Evolutionary conservation across 2,797 vertebrate species (phyloP), one percentile per base, ranked within the genome.

Genomic region (Eidolon dupreanum): DNA sequence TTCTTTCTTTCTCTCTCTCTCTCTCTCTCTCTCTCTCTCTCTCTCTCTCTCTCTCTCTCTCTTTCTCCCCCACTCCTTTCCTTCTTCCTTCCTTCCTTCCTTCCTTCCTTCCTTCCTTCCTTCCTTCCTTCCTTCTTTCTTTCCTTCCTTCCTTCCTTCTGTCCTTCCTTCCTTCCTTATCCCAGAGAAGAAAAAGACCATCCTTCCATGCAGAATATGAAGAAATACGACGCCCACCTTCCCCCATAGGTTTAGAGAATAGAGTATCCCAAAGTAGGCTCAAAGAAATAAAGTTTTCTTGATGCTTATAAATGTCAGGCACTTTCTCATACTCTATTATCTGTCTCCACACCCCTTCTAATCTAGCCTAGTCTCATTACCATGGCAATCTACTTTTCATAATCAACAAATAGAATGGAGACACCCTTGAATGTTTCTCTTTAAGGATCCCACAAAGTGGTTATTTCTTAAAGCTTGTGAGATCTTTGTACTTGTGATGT

Each of bases 401-500:
- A 82, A 66, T 86, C 88, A 94, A 63, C 55, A 89, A 89, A 79
- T 36, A 75, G 31, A 55, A 87, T 36, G 28, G 61, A 88, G 79
- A 79, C 46, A 59, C 8, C n/a, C n/a, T 71, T 88, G 57, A 92
- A 46, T 55, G 17, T 57, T 93, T 95, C 51, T 90, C 65, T 90
- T 90, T 43, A 49, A 87, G 65, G 46, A 33, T 31, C 16, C 55
- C 78, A 31, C 13, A 38, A 89, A 28, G 36, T 43, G 68, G 81
- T 46, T 93, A 61, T 95, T 94, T 90, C 88, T 84, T 71, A 49
- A 85, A 73, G 78, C 82, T 77, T 61, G 22, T 84, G 65, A 68
- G 31, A 82, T 70, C 93, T 95, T 81, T 77, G 88, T 57, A 33
- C 73, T 97, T 63, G 74, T 28, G 59, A 46, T 38, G n/a, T 43